These are phyloP conservation scores for Troilus luridus DNA, from an alignment of 2,888 invertebrate species.

Conservation along the genomic window DNA sequence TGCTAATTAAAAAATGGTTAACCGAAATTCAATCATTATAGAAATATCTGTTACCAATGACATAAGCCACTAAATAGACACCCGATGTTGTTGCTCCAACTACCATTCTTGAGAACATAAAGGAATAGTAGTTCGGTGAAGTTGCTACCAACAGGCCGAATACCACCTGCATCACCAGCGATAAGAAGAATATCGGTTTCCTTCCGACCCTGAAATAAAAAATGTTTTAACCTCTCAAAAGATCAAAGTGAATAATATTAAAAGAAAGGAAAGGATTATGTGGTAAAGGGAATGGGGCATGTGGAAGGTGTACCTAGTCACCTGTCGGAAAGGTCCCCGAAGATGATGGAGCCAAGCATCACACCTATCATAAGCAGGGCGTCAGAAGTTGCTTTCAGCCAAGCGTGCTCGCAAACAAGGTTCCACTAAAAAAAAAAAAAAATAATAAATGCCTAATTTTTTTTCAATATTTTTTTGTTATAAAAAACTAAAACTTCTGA, in stretches of 20 bases:
- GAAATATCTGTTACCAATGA: slow-evolving; percentile 75
- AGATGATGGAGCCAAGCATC: slow-evolving; percentile 79
- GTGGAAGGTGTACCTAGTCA: slow-evolving; percentile 65
- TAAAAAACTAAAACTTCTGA: too few relatives aligned
- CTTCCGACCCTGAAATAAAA: slow-evolving; percentile 74
- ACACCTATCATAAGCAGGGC: slow-evolving; percentile 81
- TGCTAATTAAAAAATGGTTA: background rate
- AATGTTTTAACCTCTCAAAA: background rate
- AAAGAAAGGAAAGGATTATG: background rate
- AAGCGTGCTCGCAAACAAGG: slow-evolving; percentile 77
- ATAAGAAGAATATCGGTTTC: slow-evolving; percentile 80
- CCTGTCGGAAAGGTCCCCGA: slow-evolving; percentile 81
- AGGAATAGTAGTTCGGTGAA: slow-evolving; percentile 79
- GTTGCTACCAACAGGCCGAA: slow-evolving; percentile 78
- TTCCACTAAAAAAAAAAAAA: slow-evolving; percentile 73
- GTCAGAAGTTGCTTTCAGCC: slow-evolving; percentile 77
- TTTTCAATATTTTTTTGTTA: too few relatives aligned
- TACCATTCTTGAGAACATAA: slow-evolving; percentile 76
- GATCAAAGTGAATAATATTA: background rate
- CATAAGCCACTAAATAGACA: slow-evolving; percentile 83
- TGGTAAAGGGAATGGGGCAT: slow-evolving; percentile 27
- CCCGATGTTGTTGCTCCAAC: slow-evolving; percentile 84
- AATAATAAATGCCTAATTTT: background rate
- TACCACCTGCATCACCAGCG: slow-evolving; percentile 78
- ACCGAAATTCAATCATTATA: background rate